Conservation (phyloP, 2,113 vertebrate species). For the Sarotherodon lohbergeri region DNA sequence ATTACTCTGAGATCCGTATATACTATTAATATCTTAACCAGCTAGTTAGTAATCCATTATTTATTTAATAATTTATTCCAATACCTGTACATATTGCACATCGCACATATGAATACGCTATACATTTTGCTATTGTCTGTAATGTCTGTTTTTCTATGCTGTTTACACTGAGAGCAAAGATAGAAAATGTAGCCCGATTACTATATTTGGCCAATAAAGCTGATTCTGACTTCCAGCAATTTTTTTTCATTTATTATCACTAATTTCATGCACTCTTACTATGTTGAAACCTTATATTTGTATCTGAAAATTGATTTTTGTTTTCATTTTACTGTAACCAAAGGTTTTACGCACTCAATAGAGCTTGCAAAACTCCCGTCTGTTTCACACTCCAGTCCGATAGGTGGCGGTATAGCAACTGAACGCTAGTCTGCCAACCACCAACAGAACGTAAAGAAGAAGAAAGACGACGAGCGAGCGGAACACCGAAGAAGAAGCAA, state of each 20-base stretch:
- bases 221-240: neutral
- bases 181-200: rapidly evolving
- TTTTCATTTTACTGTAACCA: neutral
- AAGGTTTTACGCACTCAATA: neutral
- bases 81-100: neutral
- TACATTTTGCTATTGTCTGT: neutral
- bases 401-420: neutral
- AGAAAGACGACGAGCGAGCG: neutral
- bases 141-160: neutral
- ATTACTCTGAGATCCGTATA: neutral
- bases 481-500: constrained; percentile 8
- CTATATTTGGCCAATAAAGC: neutral
- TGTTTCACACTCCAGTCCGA: neutral
- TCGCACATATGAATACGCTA: neutral
- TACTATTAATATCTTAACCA: neutral
- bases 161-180: neutral
- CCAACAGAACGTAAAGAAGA: neutral
- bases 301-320: neutral
- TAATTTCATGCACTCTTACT: neutral
- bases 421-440: neutral
- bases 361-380: neutral
- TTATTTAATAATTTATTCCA: neutral
- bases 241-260: neutral
- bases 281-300: neutral
- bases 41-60: neutral